Base-by-base conservation (phyloP, 1,140 invertebrate species). In the Drosophila micromelanica region DNA sequence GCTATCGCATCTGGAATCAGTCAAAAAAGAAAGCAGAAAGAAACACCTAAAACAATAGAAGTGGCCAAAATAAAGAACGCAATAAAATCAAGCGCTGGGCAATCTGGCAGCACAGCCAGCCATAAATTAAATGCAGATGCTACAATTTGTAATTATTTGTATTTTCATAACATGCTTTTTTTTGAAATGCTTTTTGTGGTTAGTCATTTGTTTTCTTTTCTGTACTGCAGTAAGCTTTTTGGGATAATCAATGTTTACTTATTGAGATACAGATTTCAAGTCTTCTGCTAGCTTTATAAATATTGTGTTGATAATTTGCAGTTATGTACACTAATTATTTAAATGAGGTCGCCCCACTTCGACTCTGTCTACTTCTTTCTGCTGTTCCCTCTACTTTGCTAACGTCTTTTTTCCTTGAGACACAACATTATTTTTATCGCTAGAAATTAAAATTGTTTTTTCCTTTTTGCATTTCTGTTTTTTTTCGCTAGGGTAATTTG, bases 41-140 rank as follows among this genome's bases (percentile, higher is more conserved):
- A 40, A 30, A 23, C 30, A 30, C 43, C 37, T 20, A 46, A 46
- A 23, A 46, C 43, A 60, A 64, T 11, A 20, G 40, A 40, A 56
- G 8, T 40, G 37, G 51, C 32, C 73, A 52, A 54, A 40, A 76
- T 51, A 76, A 70, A 78, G 37, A 76, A 59, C 49, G 46, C 52
- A 76, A 73, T 80, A 84, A 89, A 85, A 87, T 75, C 68, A 71
- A 77, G 76, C 45, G 71, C 46, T 40, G 45, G 68, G 79, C 82
- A 87, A 90, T 90, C 78, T 90, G 87, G 79, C 55, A 64, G 60
- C 64, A 42, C 68, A 57, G 67, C 67, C 49, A 62, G 71, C 49
- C 67, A 76, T 90, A 70, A 84, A 85, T 78, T 84, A 76, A 78
- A 78, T 77, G 62, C 80, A 78, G 77, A 57, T 62, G 82, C 73